Conservation (phyloP, 2,113 vertebrate species). For the Corythornis madagascariensis region DNA sequence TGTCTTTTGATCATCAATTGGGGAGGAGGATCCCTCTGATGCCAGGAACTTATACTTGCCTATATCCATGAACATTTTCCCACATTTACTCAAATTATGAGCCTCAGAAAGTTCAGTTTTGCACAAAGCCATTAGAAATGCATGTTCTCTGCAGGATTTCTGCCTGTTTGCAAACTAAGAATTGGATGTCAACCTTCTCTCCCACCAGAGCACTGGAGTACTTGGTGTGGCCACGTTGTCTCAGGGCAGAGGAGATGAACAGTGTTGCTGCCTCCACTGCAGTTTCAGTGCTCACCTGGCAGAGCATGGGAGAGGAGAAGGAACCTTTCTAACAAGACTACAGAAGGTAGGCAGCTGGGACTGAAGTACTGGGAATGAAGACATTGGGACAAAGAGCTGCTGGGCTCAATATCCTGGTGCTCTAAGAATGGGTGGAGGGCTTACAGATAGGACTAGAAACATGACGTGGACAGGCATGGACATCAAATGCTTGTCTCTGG, state of each 20-base stretch:
- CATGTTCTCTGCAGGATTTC: neutral
- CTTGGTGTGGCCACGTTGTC: rapidly evolving
- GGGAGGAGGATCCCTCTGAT: neutral
- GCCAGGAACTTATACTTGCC: neutral
- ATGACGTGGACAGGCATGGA: neutral
- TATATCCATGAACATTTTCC: neutral
- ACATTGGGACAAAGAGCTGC: neutral
- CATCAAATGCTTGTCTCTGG: neutral
- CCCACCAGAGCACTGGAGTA: rapidly evolving
- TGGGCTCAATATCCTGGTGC: neutral
- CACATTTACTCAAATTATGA: neutral
- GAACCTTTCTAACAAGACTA: neutral
- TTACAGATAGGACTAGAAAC: neutral
- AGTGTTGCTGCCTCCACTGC: neutral
- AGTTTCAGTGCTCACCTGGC: neutral
- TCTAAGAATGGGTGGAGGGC: neutral
- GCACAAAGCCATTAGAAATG: neutral
- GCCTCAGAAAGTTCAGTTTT: neutral
- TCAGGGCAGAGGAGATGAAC: neutral
- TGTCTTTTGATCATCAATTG: constrained; percentile 8
- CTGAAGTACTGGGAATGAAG: neutral
- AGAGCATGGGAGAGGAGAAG: neutral
- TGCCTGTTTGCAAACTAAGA: neutral
- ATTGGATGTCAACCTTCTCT: neutral
- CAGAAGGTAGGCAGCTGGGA: neutral